phyloP scores from a whole-genome alignment of 2,113 vertebrate species.

The Lepidothrix coronata region DNA sequence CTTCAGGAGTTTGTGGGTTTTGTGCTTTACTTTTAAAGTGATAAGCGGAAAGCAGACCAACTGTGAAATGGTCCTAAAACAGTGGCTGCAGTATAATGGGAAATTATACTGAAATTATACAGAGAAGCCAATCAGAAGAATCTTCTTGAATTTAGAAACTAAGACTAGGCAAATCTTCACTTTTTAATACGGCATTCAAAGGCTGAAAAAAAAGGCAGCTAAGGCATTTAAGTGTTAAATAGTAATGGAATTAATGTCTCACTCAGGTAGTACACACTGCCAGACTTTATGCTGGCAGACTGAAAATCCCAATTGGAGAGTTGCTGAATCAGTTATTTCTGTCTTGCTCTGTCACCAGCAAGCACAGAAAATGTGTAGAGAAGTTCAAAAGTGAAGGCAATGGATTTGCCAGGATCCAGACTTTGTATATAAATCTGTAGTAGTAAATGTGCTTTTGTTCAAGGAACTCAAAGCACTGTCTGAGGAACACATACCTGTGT shows the following conservation, averaged over 20 bases:
- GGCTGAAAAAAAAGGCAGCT: background rate
- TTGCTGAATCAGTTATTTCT: background rate
- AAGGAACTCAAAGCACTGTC: background rate
- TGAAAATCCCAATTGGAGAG: background rate
- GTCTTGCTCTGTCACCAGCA: background rate
- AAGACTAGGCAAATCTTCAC: background rate
- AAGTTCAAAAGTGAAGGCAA: background rate
- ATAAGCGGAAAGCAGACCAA: background rate
- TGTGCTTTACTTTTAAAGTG: background rate
- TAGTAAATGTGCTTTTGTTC: background rate
- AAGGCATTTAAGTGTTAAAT: background rate
- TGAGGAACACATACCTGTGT: background rate
- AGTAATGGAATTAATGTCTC: background rate
- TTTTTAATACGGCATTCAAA: background rate
- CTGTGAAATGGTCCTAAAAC: background rate
- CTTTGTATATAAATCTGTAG: background rate
- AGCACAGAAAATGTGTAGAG: background rate
- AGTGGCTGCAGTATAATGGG: background rate
- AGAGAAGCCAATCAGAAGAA: background rate
- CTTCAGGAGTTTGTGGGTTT: background rate
- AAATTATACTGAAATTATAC: too few species aligned
- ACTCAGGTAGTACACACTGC: background rate
- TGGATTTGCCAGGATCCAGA: background rate
- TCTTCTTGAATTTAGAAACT: background rate
- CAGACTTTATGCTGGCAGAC: background rate